Percentiles rank a stretch among this genome's conserved stretches.
Conservation (phyloP, 2,113 vertebrate species). For the Mus musculus region GRCm39 chr4:114252501-114253000, state of each 20-base stretch:
- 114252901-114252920: neutral
- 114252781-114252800: neutral
- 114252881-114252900: neutral
- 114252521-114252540: neutral
- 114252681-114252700: neutral
- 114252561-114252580: neutral
- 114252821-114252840: neutral
- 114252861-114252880: neutral
- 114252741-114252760: neutral
- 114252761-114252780: neutral
- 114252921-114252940: neutral
- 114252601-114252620: neutral
- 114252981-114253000: neutral
- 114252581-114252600: neutral
- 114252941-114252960: neutral
- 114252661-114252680: neutral
- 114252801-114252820: neutral
- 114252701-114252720: neutral
- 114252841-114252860: neutral
- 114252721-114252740: neutral
- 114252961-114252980: neutral
- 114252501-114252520: neutral
- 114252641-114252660: neutral
- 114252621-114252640: neutral
- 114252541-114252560: neutral